phyloP scores from a whole-genome alignment of 2,113 vertebrate species.

The Cyphomyrus discorhynchus region DNA sequence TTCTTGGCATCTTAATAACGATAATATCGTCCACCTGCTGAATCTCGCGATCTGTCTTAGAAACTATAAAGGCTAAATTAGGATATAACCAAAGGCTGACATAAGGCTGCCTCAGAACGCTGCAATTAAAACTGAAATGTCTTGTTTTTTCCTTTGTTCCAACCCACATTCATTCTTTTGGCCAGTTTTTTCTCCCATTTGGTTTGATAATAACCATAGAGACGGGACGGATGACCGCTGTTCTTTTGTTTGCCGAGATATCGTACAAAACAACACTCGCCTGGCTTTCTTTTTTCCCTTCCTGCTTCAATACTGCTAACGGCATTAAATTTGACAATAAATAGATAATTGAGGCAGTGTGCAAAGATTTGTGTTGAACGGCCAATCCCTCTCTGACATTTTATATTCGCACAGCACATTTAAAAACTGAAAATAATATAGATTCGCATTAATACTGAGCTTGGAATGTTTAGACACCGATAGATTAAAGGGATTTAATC shows the following conservation, averaged over 20 bases:
- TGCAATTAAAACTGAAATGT: neutral
- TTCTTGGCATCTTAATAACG: constrained; percentile 10
- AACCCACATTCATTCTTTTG: neutral
- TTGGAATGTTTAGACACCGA: neutral
- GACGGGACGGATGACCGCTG: constrained; percentile 8
- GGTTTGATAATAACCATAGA: constrained; percentile 24
- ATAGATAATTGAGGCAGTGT: neutral
- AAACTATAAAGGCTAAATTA: neutral
- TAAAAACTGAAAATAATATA: neutral
- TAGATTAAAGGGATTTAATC: neutral
- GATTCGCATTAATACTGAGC: neutral
- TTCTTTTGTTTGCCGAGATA: constrained; percentile 18
- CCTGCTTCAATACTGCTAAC: neutral
- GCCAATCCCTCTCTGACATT: neutral
- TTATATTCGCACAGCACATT: neutral
- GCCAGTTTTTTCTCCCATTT: constrained; percentile 4
- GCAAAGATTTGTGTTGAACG: neutral
- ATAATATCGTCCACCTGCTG: constrained; percentile 5
- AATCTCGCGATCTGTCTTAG: neutral
- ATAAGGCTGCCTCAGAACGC: neutral
- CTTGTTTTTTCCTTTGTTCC: constrained; percentile 4
- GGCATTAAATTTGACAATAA: neutral
- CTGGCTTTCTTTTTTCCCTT: neutral
- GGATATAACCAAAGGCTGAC: neutral
- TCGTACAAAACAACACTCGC: neutral